Conservation (phyloP, 2,797 vertebrate genomes). For the Arnoldichthys spilopterus region DNA sequence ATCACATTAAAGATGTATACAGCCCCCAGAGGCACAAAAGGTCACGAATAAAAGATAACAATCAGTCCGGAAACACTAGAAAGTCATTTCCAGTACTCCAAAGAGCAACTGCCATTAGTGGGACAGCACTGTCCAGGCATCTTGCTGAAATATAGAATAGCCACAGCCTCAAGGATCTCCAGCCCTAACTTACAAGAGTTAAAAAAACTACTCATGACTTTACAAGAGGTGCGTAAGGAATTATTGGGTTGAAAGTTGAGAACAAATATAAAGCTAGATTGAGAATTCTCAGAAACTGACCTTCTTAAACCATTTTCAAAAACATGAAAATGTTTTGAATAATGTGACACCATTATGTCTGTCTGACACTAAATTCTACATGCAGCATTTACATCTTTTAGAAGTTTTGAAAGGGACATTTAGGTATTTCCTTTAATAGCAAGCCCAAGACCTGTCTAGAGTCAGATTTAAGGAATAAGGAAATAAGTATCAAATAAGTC, state of each 20-base stretch:
- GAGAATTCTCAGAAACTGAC: no score
- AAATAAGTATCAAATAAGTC: background rate
- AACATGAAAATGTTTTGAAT: background rate
- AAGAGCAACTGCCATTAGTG: background rate
- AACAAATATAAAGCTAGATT: background rate
- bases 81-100: background rate
- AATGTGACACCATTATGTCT: no score
- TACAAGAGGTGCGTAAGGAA: background rate
- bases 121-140: background rate
- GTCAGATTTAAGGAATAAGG: background rate
- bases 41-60: background rate
- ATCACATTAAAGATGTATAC: background rate
- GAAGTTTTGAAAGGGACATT: no score
- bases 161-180: background rate
- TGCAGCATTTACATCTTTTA: no score
- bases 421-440: no score
- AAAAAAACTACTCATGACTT: background rate
- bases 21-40: background rate
- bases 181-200: background rate
- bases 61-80: background rate
- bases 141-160: background rate
- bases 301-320: no score
- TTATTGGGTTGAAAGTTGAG: background rate
- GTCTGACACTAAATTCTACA: no score
- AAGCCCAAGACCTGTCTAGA: no score